These are phyloP conservation scores for Penaeus vannamei DNA, from an alignment of 1,140 invertebrate genomes.

Conservation along the genomic window DNA sequence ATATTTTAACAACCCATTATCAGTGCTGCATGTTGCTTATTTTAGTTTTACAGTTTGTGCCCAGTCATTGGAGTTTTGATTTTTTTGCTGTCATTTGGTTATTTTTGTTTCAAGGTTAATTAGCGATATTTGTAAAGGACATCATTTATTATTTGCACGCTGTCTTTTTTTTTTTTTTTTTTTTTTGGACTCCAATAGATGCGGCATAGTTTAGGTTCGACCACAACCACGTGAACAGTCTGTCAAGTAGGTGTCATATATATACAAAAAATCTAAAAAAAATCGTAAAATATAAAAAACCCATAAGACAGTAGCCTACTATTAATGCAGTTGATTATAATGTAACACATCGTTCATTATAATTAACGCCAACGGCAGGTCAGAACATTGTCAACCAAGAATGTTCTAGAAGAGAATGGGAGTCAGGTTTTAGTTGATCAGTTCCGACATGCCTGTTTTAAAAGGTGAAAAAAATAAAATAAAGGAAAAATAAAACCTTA, in stretches of 20 bases:
- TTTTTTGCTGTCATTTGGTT: conserved; percentile 53
- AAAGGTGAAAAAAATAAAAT: conserved; percentile 28
- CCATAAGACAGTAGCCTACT: conserved; percentile 50
- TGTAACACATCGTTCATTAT: conserved; percentile 62
- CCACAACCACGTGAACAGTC: conserved; percentile 67
- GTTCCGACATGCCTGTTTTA: conserved; percentile 60
- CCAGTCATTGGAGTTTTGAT: conserved; percentile 57
- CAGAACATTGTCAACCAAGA: conserved; percentile 59
- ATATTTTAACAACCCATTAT: conserved; percentile 39
- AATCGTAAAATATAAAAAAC: conserved; percentile 64
- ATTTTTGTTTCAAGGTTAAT: conserved; percentile 44
- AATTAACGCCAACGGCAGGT: conserved; percentile 58
- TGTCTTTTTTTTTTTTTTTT: background rate
- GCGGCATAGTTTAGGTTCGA: conserved; percentile 60
- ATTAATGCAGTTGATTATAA: conserved; percentile 55
- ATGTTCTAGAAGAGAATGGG: conserved; percentile 17
- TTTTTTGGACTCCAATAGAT: conserved; percentile 57
- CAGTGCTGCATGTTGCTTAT: conserved; percentile 37
- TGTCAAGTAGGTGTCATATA: conserved; percentile 65
- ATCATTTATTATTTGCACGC: conserved; percentile 52
- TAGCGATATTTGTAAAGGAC: conserved; percentile 34
- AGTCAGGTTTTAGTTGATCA: conserved; percentile 45
- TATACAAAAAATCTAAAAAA: conserved; percentile 63
- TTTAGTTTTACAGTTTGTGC: conserved; percentile 56
- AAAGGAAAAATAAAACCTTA: conserved; percentile 42